A percentile compares a stretch with the other conserved stretches of the same genome.
phyloP scores from a whole-genome alignment of 2,113 vertebrate species.

The Phoxinus phoxinus region DNA sequence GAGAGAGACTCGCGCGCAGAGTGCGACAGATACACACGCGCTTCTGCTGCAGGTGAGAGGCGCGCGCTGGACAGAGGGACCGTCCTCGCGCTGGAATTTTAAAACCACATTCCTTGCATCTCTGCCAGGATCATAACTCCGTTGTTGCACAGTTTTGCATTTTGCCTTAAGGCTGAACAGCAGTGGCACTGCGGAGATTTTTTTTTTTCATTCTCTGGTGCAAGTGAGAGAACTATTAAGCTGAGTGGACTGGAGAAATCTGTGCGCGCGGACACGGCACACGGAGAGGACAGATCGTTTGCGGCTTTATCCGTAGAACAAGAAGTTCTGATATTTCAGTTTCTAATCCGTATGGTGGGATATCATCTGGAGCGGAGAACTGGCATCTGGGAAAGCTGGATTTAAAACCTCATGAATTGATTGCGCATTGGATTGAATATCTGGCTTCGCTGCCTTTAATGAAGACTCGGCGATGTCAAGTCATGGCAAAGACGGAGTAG shows the following conservation, averaged over 20 bases:
- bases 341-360: constrained; percentile 26
- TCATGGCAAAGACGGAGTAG: constrained; percentile 22
- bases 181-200: constrained; percentile 50
- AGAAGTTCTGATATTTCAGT: constrained; percentile 45
- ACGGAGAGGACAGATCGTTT: constrained; percentile 36
- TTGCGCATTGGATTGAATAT: constrained; percentile 42
- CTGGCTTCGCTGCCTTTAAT: constrained; percentile 19
- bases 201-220: constrained; percentile 25
- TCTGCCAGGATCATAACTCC: constrained; percentile 69
- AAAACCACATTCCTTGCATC: constrained; percentile 46
- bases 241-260: constrained; percentile 50
- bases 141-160: constrained; percentile 11
- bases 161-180: constrained; percentile 13
- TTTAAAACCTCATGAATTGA: constrained; percentile 10
- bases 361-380: constrained; percentile 21
- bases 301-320: not conserved
- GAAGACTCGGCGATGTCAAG: constrained; percentile 24
- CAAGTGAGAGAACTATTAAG: constrained; percentile 57
- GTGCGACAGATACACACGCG: constrained; percentile 93
- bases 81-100: constrained; percentile 57
- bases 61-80: constrained; percentile 77
- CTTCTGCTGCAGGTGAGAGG: constrained; percentile 91
- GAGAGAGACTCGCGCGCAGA: constrained; percentile 86
- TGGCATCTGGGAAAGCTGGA: constrained; percentile 27
- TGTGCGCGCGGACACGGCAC: constrained; percentile 27